These are phyloP conservation scores for Sylvilagus floridanus DNA, from an alignment of 2,797 vertebrate species.

Conservation along the genomic window DNA sequence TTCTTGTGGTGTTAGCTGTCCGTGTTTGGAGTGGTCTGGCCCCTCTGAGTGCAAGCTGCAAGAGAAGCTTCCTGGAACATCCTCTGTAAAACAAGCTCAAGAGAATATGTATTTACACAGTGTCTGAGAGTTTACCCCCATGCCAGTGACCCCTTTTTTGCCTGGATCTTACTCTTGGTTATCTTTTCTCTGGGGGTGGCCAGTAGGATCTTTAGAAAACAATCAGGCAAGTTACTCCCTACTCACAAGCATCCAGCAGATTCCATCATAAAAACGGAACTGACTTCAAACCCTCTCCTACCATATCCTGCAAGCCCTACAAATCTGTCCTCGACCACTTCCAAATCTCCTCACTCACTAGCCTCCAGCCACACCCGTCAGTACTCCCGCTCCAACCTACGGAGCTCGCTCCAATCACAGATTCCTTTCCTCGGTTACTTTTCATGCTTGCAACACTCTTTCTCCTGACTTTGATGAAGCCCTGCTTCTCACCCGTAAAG, in stretches of 20 bases:
- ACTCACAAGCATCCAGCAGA: not conserved
- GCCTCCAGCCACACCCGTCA: not conserved
- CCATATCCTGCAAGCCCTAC: not conserved
- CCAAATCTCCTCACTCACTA: not conserved
- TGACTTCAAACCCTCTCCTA: not conserved
- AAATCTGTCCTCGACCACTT: not conserved
- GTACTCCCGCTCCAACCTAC: not conserved
- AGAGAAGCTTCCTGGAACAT: too few relatives aligned
- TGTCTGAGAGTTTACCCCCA: too few relatives aligned
- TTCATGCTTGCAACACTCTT: not conserved
- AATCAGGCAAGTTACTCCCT: not conserved
- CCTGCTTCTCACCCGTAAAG: not conserved
- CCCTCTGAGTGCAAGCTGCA: too few relatives aligned
- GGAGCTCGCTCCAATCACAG: not conserved
- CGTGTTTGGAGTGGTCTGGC: too few relatives aligned
- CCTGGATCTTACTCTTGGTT: too few relatives aligned
- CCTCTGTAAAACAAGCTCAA: too few relatives aligned
- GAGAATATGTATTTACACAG: too few relatives aligned
- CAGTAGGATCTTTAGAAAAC: not conserved
- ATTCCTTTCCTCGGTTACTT: not conserved
- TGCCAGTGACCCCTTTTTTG: too few relatives aligned
- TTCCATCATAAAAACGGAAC: not conserved
- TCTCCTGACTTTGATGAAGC: not conserved
- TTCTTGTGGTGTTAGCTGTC: too few relatives aligned
- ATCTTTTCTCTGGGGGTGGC: not conserved